Percentiles rank a stretch among this genome's conserved stretches.
These are phyloP conservation scores for Macaria liturata DNA, from an alignment of 2,888 invertebrate genomes.

Conservation along the genomic window DNA sequence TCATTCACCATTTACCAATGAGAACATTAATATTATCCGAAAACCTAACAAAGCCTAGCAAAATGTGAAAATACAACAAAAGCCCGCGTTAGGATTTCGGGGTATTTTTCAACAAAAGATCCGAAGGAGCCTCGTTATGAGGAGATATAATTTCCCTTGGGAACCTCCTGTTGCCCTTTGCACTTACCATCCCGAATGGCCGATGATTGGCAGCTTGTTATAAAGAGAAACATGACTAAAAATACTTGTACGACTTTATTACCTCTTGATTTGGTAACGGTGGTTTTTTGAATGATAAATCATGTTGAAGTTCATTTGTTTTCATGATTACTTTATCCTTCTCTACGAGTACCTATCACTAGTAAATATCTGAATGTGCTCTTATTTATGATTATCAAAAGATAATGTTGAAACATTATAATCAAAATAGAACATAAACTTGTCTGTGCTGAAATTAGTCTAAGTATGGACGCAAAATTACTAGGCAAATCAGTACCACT, in stretches of 20 bases:
- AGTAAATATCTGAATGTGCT: too few relatives aligned
- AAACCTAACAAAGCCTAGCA: conserved; percentile 26
- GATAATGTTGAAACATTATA: too few relatives aligned
- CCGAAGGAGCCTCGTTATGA: conserved; percentile 44
- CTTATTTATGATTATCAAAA: too few relatives aligned
- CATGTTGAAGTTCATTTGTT: too few relatives aligned
- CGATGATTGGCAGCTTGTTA: conserved; percentile 34
- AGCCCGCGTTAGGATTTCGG: conserved; percentile 34
- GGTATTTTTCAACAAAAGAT: conserved; percentile 44
- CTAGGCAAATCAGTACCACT: too few relatives aligned
- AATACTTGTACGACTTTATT: not conserved
- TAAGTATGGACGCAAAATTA: too few relatives aligned
- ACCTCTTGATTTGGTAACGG: too few relatives aligned
- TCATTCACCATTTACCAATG: conserved; percentile 2
- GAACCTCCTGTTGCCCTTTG: conserved; percentile 39
- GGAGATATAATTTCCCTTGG: conserved; percentile 54
- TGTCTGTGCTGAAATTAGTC: too few relatives aligned
- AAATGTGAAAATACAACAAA: conserved; percentile 24
- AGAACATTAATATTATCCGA: conserved; percentile 8
- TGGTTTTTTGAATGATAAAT: too few relatives aligned
- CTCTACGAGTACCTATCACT: too few relatives aligned
- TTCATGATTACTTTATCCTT: too few relatives aligned
- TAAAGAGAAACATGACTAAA: conserved; percentile 15
- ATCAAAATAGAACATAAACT: too few relatives aligned
- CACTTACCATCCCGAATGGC: conserved; percentile 25